Conservation (phyloP, 2,113 vertebrate genomes). For the Stictonetta naevosa region DNA sequence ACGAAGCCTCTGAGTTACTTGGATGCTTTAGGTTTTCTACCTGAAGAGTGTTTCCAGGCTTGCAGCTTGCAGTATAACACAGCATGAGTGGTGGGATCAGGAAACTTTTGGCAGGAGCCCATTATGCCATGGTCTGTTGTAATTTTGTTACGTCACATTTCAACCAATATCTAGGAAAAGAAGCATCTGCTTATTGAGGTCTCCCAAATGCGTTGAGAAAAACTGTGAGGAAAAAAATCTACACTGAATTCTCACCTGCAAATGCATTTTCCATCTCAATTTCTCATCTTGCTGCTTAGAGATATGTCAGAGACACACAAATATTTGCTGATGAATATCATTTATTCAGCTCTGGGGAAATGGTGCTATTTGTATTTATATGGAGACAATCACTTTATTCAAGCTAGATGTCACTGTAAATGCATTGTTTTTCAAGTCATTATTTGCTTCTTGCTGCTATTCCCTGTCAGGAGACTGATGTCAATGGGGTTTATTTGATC, state of each 20-base stretch:
- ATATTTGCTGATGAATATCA: constrained; percentile 56
- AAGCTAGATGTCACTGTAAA: constrained; percentile 52
- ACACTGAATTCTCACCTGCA: neutral
- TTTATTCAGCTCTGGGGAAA: constrained; percentile 48
- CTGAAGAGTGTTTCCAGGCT: neutral
- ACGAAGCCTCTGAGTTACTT: neutral
- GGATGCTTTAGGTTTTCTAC: neutral
- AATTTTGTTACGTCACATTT: neutral
- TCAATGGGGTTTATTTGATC: constrained; percentile 8
- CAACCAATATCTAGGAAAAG: neutral
- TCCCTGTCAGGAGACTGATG: constrained; percentile 1
- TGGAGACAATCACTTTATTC: constrained; percentile 25
- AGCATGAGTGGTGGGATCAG: neutral
- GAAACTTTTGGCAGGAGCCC: neutral
- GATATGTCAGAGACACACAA: constrained; percentile 39
- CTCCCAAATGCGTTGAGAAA: neutral
- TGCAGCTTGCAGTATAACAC: neutral
- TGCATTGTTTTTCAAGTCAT: constrained; percentile 52
- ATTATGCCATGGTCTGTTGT: neutral
- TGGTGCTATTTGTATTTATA: constrained; percentile 46
- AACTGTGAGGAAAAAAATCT: neutral
- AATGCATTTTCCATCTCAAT: constrained; percentile 20
- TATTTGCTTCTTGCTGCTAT: constrained; percentile 52
- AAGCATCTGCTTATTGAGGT: constrained; percentile 1
- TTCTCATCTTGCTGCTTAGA: constrained; percentile 40